phyloP scores from a whole-genome alignment of 30 jellyfish, hydroid and myxozoan species.

The Phacellophora camtschatica region DNA sequence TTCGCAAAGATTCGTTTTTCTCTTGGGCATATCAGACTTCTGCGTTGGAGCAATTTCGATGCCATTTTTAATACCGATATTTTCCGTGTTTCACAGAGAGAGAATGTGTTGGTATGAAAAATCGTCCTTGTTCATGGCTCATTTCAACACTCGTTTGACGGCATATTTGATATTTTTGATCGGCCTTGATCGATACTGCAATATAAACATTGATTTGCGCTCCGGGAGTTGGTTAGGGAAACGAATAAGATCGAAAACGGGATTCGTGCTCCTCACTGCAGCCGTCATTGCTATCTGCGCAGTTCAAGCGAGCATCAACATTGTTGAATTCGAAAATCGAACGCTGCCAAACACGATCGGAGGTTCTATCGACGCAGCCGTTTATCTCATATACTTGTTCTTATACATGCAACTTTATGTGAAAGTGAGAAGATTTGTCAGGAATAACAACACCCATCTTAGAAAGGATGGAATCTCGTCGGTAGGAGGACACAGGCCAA shows the following conservation, averaged over 20 bases:
- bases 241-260: conserved; percentile 4
- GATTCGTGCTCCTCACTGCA: not conserved
- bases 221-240: conserved; percentile 1
- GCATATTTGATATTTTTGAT: conserved; percentile 29
- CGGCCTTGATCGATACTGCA: conserved; percentile 42
- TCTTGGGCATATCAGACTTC: conserved; percentile 31
- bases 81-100: not conserved
- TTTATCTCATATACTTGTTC: conserved; percentile 10
- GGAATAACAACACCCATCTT: conserved; percentile 19
- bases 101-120: conserved; percentile 18
- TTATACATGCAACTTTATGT: conserved; percentile 13
- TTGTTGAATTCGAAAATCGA: conserved; percentile 15
- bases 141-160: conserved; percentile 41
- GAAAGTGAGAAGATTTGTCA: conserved; percentile 16
- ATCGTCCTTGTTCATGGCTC: conserved; percentile 11
- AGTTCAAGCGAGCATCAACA: conserved; percentile 8
- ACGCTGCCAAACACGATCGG: conserved; percentile 22
- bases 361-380: not conserved
- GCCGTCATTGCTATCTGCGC: not conserved
- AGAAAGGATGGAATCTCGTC: not conserved
- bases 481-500: not conserved
- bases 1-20: conserved; percentile 23
- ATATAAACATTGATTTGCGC: conserved; percentile 17
- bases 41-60: conserved; percentile 24
- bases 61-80: conserved; percentile 6